phyloP scores from a whole-genome alignment of 2,113 vertebrate species.

The Sinocyclocheilus rhinocerous region DNA sequence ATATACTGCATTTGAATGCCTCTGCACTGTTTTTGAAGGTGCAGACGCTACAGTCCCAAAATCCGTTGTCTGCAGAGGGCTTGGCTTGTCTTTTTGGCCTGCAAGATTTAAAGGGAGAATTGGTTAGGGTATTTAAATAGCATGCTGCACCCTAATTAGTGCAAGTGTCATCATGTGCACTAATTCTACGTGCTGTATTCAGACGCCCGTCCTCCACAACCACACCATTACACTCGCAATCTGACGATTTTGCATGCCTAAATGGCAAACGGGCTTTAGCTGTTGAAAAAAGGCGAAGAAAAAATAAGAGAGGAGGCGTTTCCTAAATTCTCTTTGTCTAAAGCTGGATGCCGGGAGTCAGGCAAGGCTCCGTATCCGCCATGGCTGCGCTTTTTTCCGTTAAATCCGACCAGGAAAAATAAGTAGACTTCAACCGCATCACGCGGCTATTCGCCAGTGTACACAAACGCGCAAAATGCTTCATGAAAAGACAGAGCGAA shows the following conservation, averaged over 20 bases:
- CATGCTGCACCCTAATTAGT: constrained; percentile 17
- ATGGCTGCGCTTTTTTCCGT: constrained; percentile 51
- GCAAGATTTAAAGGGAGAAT: constrained; percentile 44
- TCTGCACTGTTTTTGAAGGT: constrained; percentile 97
- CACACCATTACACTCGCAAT: background rate
- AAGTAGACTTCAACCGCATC: background rate
- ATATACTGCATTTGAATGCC: constrained; percentile 99
- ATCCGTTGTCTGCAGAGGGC: constrained; percentile 90
- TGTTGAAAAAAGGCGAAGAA: constrained; percentile 8
- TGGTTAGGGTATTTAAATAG: constrained; percentile 17
- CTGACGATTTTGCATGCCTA: background rate
- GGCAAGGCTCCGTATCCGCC: constrained; percentile 51
- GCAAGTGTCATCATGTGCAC: constrained; percentile 30
- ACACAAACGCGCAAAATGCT: background rate
- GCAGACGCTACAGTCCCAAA: constrained; percentile 98
- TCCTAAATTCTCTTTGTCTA: constrained; percentile 60
- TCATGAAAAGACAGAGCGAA: constrained; percentile 7
- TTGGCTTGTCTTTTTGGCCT: constrained; percentile 97
- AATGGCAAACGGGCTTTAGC: background rate
- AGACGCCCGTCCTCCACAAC: background rate
- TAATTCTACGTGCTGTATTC: background rate
- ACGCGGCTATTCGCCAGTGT: background rate
- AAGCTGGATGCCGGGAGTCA: constrained; percentile 51
- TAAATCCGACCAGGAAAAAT: constrained; percentile 24
- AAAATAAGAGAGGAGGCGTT: constrained; percentile 50